Percentiles rank a stretch among this genome's conserved stretches.
Evolutionary conservation across 1,140 invertebrate species (phyloP).

Genomic region (Drosophila fuyamai): DNA sequence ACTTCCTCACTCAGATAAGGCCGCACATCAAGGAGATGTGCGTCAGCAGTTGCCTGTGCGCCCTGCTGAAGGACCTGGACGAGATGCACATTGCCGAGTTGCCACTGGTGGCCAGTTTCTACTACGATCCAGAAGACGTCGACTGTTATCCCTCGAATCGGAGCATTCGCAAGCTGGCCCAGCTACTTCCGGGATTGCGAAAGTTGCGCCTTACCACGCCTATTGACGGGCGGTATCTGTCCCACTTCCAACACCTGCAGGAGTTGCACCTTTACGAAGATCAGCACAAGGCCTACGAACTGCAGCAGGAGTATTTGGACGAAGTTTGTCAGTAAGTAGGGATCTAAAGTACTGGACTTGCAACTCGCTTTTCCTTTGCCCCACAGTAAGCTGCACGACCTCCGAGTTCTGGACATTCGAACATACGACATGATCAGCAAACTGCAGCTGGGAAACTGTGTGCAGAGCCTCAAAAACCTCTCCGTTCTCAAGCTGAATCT

Average conservation of each 20-base stretch:
- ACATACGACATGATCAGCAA: conserved; percentile 67
- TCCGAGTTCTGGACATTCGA: conserved; percentile 68
- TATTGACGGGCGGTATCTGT: conserved; percentile 63
- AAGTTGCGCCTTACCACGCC: conserved; percentile 66
- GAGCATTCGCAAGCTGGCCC: conserved; percentile 58
- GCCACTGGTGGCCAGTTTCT: conserved; percentile 59
- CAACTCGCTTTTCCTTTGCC: background rate
- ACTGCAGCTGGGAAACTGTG: conserved; percentile 59
- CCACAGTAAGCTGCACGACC: conserved; percentile 47
- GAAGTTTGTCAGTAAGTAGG: conserved; percentile 61
- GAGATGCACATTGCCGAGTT: conserved; percentile 67
- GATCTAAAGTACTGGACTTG: background rate
- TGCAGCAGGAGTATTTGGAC: conserved; percentile 69
- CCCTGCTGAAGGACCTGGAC: conserved; percentile 63
- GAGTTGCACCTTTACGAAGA: conserved; percentile 74
- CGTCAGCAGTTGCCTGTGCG: conserved; percentile 61
- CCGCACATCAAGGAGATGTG: conserved; percentile 45
- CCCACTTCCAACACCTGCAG: conserved; percentile 59
- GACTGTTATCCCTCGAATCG: conserved; percentile 73
- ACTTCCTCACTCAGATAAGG: conserved; percentile 63
- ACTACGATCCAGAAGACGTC: conserved; percentile 67
- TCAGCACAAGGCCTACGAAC: conserved; percentile 68
- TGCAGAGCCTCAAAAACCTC: conserved; percentile 53
- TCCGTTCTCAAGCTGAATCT: conserved; percentile 67
- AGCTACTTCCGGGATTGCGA: conserved; percentile 63